Percentiles rank a stretch among this genome's conserved stretches.
phyloP scores from a whole-genome alignment of 2,888 invertebrate species.

The Drosophila dives region DNA sequence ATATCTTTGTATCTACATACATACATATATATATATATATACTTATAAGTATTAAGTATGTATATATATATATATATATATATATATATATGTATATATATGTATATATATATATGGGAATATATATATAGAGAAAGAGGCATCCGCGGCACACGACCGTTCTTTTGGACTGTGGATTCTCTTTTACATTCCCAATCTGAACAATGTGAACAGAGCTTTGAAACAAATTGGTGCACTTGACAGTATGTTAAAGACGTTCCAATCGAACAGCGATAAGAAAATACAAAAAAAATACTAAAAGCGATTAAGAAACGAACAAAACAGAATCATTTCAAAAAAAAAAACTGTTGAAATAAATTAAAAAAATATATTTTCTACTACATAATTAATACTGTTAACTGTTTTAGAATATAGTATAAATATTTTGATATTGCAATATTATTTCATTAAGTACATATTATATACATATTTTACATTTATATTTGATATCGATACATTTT shows the following conservation, averaged over 20 bases:
- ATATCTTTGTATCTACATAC: constrained; percentile 21
- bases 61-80: neutral
- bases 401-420: neutral
- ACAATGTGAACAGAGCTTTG: constrained; percentile 9
- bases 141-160: constrained; percentile 46
- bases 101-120: constrained; percentile 9
- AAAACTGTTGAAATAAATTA: neutral
- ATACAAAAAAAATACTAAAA: constrained; percentile 1
- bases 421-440: neutral
- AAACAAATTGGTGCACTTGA: constrained; percentile 9
- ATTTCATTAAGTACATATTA: no score
- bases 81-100: constrained; percentile 21
- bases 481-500: neutral
- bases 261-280: neutral
- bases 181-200: constrained; percentile 38
- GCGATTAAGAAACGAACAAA: neutral
- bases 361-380: neutral
- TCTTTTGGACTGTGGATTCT: constrained; percentile 36
- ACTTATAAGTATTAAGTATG: neutral
- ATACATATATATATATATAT: constrained; percentile 9
- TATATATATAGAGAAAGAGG: neutral
- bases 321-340: neutral
- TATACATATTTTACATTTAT: neutral
- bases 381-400: neutral
- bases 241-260: constrained; percentile 26